Conservation (phyloP, 2,888 invertebrate genomes). For the Netelia inedita region DNA sequence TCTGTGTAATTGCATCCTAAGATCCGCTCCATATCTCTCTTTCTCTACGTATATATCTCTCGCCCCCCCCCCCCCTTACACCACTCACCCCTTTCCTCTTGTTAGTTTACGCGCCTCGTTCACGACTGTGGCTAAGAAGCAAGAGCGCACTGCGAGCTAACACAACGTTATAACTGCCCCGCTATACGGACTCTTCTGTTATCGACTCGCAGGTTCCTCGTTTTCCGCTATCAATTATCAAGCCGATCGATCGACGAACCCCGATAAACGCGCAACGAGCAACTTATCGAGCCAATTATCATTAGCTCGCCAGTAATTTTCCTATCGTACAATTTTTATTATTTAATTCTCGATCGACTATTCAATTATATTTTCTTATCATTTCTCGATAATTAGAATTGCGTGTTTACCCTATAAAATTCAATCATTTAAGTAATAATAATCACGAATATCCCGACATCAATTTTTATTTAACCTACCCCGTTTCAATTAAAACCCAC, state of each 20-base stretch:
- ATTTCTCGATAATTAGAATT: background rate
- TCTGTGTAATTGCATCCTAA: slow-evolving; percentile 68
- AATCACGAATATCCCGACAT: too few relatives aligned
- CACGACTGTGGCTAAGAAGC: slow-evolving; percentile 25
- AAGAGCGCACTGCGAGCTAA: slow-evolving; percentile 29
- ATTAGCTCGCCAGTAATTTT: slow-evolving; percentile 1
- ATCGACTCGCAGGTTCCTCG: slow-evolving; percentile 27
- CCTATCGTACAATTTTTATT: background rate
- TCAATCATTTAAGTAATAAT: too few relatives aligned
- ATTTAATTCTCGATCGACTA: too few relatives aligned
- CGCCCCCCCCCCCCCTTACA: background rate
- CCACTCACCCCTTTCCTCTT: background rate
- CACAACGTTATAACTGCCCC: slow-evolving; percentile 44
- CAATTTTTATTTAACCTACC: background rate
- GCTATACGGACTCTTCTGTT: slow-evolving; percentile 54
- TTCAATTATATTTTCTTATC: too few relatives aligned
- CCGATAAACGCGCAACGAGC: slow-evolving; percentile 18
- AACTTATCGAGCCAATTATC: slow-evolving; percentile 10
- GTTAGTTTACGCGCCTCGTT: background rate
- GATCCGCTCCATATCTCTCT: slow-evolving; percentile 20
- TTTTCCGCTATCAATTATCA: slow-evolving; percentile 59
- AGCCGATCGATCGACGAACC: slow-evolving; percentile 48
- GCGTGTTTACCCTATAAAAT: too few relatives aligned
- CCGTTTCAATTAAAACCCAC: background rate
- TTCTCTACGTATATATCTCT: slow-evolving; percentile 5